Conservation (phyloP, 2,113 vertebrate genomes). For the Bos taurus region ARS-UCD2.0 NC_037334.1:91992501-91993000, state of each 20-base stretch:
- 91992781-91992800: not conserved
- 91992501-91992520: not conserved
- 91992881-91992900: not conserved
- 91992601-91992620: not conserved
- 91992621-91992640: not conserved
- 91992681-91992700: not conserved
- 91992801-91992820: not conserved
- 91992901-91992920: not conserved
- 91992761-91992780: not conserved
- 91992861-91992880: not conserved
- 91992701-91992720: not conserved
- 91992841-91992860: not conserved
- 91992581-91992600: not conserved
- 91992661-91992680: not conserved
- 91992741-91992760: not conserved
- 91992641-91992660: not conserved
- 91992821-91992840: not conserved
- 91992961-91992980: not conserved
- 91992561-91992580: not conserved
- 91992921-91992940: not conserved
- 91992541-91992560: not conserved
- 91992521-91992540: not conserved
- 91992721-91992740: not conserved
- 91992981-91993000: fast-evolving
- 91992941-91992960: not conserved